These are phyloP conservation scores for Megatriorchis doriae DNA, from an alignment of 2,113 vertebrate genomes.

Conservation along the genomic window DNA sequence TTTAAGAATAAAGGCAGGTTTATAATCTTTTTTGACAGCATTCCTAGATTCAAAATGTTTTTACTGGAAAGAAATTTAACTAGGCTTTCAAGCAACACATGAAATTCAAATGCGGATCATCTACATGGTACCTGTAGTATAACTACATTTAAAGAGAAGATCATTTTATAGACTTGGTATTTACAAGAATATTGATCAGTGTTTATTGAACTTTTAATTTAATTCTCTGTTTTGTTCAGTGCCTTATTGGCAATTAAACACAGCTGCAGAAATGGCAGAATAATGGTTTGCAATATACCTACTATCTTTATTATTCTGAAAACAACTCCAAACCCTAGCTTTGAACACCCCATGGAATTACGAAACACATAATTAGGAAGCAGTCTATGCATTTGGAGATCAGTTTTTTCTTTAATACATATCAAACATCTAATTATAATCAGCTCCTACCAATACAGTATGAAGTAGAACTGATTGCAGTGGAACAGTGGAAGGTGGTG, in stretches of 20 bases:
- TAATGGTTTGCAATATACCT: not conserved
- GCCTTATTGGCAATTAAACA: conserved; percentile 72
- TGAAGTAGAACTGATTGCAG: conserved; percentile 18
- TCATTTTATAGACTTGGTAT: conserved; percentile 78
- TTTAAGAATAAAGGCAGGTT: conserved; percentile 27
- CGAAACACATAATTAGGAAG: not conserved
- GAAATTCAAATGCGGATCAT: conserved; percentile 23
- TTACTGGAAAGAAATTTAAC: conserved; percentile 35
- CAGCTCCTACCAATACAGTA: not conserved
- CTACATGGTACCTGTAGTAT: conserved; percentile 1
- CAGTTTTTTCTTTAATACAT: not conserved
- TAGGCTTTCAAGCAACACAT: conserved; percentile 26
- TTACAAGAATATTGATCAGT: conserved; percentile 79
- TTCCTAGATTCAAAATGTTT: conserved; percentile 22
- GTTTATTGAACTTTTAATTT: conserved; percentile 83
- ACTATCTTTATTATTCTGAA: conserved; percentile 33
- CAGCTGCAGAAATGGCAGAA: conserved; percentile 58
- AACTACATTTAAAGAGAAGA: conserved; percentile 74
- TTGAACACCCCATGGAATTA: not conserved
- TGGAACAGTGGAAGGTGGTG: not conserved
- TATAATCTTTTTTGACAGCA: not conserved
- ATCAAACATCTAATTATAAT: conserved; percentile 38
- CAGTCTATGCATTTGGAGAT: conserved; percentile 24
- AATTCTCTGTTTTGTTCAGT: conserved; percentile 77
- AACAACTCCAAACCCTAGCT: not conserved